Base-by-base conservation (phyloP, 1,140 invertebrate genomes). In the Caenorhabditis inopinata region DNA sequence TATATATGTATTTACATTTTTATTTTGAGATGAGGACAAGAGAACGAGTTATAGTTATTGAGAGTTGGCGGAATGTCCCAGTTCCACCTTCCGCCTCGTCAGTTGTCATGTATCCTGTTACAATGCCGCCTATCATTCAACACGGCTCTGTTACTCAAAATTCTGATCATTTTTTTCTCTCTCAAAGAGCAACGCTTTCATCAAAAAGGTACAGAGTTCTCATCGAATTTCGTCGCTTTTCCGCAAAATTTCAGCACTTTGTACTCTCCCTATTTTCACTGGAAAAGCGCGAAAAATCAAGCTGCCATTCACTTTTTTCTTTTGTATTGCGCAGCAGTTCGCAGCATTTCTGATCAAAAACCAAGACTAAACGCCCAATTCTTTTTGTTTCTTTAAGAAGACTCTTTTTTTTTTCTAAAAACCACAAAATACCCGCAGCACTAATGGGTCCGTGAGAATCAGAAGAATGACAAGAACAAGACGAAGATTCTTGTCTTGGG, bases 61-160 rank as follows among this genome's bases (percentile, higher is more conserved):
- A n/a, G n/a, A n/a, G n/a, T n/a, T n/a, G 23, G 16, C n/a, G 51
- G 27, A 58, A 25, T 58, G 58, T 38, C 16, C 58, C 38, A 29
- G 35, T 68, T 68, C 32, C 35, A 68, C 58, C 32, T 42, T 58
- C 11, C 29, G 5, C 32, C 32, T 18, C 32, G 58, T 68, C 58
- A 68, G 58, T 68, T 68, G 58, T 68, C 58, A 68, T 68, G 29
- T 68, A 29, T 68, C 58, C 58, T 68, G 58, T 68, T 68, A 68
- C 58, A 68, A 68, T 68, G 5, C 32, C n/a, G 58, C 58, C 58
- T 68, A 68, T 68, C 58, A 68, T 68, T 68, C 58, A 12, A 58
- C 35, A 21, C 11, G 12, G 3, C 32, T 18, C 16, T n/a, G 12
- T 21, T 5, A n/a, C 23, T 32, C 32, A 16, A n/a, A 58, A 58